phyloP scores from a whole-genome alignment of 2,113 vertebrate genomes.

The Acanthisitta chloris region DNA sequence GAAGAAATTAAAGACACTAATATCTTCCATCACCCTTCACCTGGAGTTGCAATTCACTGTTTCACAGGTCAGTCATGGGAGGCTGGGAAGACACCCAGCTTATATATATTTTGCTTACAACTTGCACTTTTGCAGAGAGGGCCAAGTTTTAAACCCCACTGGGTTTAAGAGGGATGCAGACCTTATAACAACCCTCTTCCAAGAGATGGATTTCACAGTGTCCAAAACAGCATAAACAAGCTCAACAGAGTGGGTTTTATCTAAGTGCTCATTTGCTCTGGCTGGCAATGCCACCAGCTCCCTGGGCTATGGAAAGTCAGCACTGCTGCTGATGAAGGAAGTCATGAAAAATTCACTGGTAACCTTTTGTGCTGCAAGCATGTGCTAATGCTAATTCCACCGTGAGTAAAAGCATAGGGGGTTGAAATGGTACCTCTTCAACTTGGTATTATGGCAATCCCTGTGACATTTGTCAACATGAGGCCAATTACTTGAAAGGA shows the following conservation, averaged over 20 bases:
- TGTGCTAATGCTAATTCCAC: neutral
- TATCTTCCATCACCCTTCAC: neutral
- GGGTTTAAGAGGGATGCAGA: neutral
- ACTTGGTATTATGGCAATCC: neutral
- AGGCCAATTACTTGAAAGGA: neutral
- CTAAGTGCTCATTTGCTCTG: neutral
- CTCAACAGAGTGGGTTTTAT: neutral
- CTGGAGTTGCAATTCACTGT: neutral
- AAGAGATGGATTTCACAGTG: neutral
- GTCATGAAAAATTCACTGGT: constrained; percentile 44
- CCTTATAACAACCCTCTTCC: neutral
- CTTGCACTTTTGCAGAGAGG: neutral
- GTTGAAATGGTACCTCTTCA: constrained; percentile 29
- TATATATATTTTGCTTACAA: neutral
- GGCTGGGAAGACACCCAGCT: neutral
- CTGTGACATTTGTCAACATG: neutral
- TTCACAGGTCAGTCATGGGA: neutral
- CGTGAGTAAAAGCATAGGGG: neutral
- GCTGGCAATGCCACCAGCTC: neutral
- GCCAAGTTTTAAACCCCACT: neutral
- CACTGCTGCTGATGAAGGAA: neutral
- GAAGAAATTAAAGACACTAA: neutral
- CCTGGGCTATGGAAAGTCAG: neutral
- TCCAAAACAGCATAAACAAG: neutral
- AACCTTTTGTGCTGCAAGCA: neutral